These are phyloP conservation scores for Natrix natrix DNA, from an alignment of 2,797 vertebrate species.

Conservation along the genomic window DNA sequence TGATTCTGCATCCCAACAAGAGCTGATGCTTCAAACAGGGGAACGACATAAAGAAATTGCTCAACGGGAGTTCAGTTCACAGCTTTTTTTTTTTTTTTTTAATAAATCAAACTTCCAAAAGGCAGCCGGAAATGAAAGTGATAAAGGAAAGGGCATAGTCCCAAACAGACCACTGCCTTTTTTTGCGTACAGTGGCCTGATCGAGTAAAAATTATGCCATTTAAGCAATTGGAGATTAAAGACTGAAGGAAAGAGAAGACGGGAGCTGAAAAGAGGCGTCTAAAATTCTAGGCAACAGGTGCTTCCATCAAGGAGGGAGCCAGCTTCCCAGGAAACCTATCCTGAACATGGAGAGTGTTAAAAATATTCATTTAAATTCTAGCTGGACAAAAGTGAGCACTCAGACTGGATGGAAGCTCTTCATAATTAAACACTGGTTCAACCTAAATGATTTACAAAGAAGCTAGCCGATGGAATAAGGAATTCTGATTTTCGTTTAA, in stretches of 20 bases:
- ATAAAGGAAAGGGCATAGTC: background rate
- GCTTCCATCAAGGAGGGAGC: conserved; percentile 29
- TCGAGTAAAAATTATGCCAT: background rate
- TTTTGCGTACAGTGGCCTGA: background rate
- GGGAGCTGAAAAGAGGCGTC: background rate
- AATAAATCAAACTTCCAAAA: background rate
- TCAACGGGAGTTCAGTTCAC: background rate
- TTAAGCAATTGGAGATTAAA: background rate
- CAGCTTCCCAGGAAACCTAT: conserved; percentile 4
- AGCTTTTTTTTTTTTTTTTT: background rate
- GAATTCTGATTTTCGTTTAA: background rate
- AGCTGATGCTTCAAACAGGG: background rate
- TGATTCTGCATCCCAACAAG: background rate
- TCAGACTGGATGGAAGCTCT: background rate
- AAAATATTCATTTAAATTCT: background rate
- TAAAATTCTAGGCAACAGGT: background rate
- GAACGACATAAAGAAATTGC: background rate
- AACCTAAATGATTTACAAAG: background rate
- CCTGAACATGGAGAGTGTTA: background rate
- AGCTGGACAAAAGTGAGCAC: background rate
- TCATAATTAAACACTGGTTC: background rate
- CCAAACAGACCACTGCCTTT: background rate
- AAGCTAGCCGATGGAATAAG: background rate
- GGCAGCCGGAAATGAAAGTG: background rate
- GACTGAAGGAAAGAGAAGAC: background rate